phyloP scores from a whole-genome alignment of 2,888 invertebrate species.

The Silvanus unidentatus region DNA sequence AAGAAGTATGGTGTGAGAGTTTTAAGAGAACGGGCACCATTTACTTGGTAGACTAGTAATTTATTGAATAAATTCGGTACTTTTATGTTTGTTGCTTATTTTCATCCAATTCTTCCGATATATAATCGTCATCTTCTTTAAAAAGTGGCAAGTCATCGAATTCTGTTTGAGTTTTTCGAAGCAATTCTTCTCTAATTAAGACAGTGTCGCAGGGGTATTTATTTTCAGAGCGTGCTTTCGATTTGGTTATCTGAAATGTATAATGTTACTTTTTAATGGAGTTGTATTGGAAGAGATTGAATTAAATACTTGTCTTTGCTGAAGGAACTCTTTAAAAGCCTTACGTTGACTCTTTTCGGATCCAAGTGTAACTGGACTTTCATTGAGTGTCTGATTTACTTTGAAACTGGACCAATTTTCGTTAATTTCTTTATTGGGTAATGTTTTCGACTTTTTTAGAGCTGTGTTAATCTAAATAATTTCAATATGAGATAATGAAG shows the following conservation, averaged over 20 bases:
- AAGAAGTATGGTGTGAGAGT: slow-evolving; percentile 76
- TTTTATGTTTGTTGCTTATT: background rate
- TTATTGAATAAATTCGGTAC: background rate
- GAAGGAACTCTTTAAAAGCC: slow-evolving; percentile 53
- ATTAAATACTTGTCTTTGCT: slow-evolving; percentile 47
- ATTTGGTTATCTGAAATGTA: too few relatives aligned
- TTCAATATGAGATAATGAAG: too few relatives aligned
- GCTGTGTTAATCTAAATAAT: slow-evolving; percentile 20
- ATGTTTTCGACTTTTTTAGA: slow-evolving; percentile 29
- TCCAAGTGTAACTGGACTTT: slow-evolving; percentile 28
- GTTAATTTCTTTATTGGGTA: slow-evolving; percentile 25
- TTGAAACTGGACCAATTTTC: slow-evolving; percentile 22
- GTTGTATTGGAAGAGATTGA: too few relatives aligned
- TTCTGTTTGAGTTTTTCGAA: too few relatives aligned
- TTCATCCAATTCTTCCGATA: background rate
- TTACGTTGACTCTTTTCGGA: slow-evolving; percentile 43
- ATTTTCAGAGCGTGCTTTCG: too few relatives aligned
- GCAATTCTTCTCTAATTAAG: too few relatives aligned
- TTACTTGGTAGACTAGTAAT: slow-evolving; percentile 62
- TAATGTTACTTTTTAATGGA: too few relatives aligned
- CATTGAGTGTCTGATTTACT: slow-evolving; percentile 25
- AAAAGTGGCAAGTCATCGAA: too few relatives aligned
- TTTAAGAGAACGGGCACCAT: slow-evolving; percentile 85
- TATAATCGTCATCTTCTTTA: too few relatives aligned
- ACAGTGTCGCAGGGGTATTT: too few relatives aligned